Evolutionary conservation across 2,888 invertebrate genomes (phyloP).

Genomic region (Cosmia trapezina): DNA sequence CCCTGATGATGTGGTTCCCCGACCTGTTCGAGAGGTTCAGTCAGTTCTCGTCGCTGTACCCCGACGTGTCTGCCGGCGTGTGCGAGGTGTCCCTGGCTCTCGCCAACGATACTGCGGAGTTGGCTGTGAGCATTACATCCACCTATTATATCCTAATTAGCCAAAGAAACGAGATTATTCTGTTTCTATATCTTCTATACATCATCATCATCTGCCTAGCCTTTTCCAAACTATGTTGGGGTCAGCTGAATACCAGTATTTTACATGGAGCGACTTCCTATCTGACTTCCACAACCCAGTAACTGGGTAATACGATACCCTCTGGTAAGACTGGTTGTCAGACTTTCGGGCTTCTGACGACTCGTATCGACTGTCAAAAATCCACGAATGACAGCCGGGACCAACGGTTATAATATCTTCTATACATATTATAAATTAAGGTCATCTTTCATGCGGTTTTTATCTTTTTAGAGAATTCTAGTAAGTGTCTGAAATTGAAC

Average conservation of each 20-base stretch:
- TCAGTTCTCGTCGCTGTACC: slow-evolving; percentile 84
- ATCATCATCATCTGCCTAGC: too few species aligned
- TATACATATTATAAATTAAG: background rate
- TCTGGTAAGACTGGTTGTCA: too few species aligned
- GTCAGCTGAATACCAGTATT: too few species aligned
- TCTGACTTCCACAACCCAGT: too few species aligned
- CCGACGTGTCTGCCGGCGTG: slow-evolving; percentile 86
- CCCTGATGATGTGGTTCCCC: slow-evolving; percentile 93
- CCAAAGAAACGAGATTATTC: background rate
- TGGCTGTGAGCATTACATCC: slow-evolving; percentile 62
- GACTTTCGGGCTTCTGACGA: too few species aligned
- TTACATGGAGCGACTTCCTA: too few species aligned
- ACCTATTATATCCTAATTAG: background rate
- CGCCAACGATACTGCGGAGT: slow-evolving; percentile 71
- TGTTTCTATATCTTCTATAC: background rate
- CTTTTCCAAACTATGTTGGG: too few species aligned
- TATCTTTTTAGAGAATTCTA: background rate
- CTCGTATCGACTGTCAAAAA: too few species aligned
- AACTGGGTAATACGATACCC: too few species aligned
- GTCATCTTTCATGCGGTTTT: background rate
- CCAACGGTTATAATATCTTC: too few species aligned
- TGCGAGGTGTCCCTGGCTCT: slow-evolving; percentile 89
- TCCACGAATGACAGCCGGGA: too few species aligned
- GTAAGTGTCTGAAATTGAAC: background rate
- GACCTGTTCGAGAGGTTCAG: slow-evolving; percentile 92